Percentiles rank a stretch among this genome's conserved stretches.
Evolutionary conservation across 2,888 invertebrate species (phyloP).

Genomic region (Sisyra terminalis): DNA sequence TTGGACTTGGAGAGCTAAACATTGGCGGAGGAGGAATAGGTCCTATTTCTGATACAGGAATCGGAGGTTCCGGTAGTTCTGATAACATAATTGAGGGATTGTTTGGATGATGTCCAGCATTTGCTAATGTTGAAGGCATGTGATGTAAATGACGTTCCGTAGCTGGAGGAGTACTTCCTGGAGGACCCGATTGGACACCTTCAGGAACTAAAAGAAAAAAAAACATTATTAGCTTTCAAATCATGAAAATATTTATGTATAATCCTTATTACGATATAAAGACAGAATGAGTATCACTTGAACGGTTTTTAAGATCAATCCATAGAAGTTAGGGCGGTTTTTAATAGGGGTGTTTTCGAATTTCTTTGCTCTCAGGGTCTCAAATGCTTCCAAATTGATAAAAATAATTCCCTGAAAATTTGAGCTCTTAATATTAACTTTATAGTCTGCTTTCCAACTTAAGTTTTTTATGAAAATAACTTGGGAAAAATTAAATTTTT

Average conservation of each 20-base stretch:
- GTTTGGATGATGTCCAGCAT: constrained; percentile 10
- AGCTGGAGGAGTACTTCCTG: constrained; percentile 26
- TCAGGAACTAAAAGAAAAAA: constrained; percentile 23
- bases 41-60: constrained; percentile 82
- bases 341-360: no score
- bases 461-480: no score
- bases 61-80: constrained; percentile 82
- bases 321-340: no score
- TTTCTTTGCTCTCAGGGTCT: no score
- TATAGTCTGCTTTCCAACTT: no score
- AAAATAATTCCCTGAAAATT: no score
- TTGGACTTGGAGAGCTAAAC: constrained; percentile 81
- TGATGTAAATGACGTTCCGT: constrained; percentile 21
- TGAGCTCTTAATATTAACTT: no score
- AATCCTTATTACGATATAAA: background rate
- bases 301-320: no score
- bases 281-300: no score
- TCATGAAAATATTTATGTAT: background rate
- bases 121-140: constrained; percentile 7
- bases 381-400: no score
- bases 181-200: constrained; percentile 30
- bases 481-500: no score
- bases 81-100: constrained; percentile 47
- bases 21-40: constrained; percentile 89
- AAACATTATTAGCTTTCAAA: background rate